Base-by-base conservation (phyloP, 2,113 vertebrate genomes). In the Aldabrachelys gigantea region DNA sequence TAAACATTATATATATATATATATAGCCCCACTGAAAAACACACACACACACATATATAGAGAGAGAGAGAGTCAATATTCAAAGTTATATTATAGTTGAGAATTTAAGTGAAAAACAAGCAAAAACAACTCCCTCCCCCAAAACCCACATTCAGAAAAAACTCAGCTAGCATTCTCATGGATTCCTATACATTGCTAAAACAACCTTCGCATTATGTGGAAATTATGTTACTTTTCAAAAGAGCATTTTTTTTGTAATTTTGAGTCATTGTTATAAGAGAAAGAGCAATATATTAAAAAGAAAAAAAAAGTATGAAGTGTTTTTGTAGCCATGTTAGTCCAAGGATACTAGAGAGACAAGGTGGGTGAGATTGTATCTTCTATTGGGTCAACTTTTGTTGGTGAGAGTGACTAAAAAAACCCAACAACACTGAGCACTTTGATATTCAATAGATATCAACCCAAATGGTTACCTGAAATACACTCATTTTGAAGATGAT, bases 271-370 rank as follows among this genome's bases (percentile, higher is more conserved):
- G 78, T 19, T 80, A 84, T 88, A 93, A 82, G 90, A 59, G 8
- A 69, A 69, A 90, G n/a, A 59, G 25, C 56, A 57, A 5, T n/a
- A 49, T 52, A 89, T 92, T 80, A 25, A 76, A 95, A 82, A n/a
- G 69, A 24, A 88, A 90, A 94, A 59, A 59, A 59, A 29, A 12
- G 57, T 31, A 12, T 59, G 27, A 27, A 14, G 57, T 59, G 27
- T 59, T 14, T 12, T 11, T 59, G 25, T 31, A 29, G 27, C 57
- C 13, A 1, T 59, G 10, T 59, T 59, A 13, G 27, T 59, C 27
- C 27, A 12, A 59, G 11, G 5, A 31, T 31, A 31, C 57, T 59
- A 31, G 57, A 31, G 57, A 59, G 4, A 31, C 11, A 59, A 59
- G 27, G 57, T 59, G 6, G 57, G 27, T 59, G 12, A 59, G 57